Evolutionary conservation across 2,797 vertebrate species (phyloP), one percentile per base, ranked within the genome.

Genomic region (Coreius guichenoti): DNA sequence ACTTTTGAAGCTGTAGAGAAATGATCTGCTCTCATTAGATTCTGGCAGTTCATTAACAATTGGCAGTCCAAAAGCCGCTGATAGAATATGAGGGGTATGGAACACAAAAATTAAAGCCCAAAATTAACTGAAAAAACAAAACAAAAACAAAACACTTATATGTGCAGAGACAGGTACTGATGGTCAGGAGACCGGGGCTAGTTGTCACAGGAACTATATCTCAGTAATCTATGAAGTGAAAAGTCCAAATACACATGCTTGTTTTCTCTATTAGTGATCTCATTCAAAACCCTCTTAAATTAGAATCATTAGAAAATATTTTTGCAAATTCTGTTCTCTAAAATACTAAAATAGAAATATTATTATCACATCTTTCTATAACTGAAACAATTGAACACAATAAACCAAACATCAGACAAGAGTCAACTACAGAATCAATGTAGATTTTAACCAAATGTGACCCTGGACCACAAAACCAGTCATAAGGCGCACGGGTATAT

Each of bases 1-100:
- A 68, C 61, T n/a, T 80, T 49, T 67, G 45, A 81, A 81, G 65
- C 23, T 81, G 33, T 14, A 54, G 29, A 54, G 65, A 81, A 68
- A 36, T 5, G 1, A 8, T 68, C 29, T 9, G 4, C 45, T 39
- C 14, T 81, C 49, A 14, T 58, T 23, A n/a, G 33, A 39, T 58
- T 58, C 21, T 49, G 43, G 43, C 3, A 51, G 26, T 12, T 39
- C 26, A 33, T 51, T 54, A 81, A 78, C 14, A 54, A 36, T 49
- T 49, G 26, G 58, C 26, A 31, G 19, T 11, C 49, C 73, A 76
- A 33, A 76, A 76, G 23, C 31, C 51, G 36, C 29, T 23, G 29
- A 54, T 16, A 17, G 17, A 12, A 39, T 31, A 23, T 65, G 26
- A 65, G 19, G 31, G 12, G 31, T 5, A 77, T 16, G 13, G 58